Percentiles rank a stretch among this genome's conserved stretches.
These are phyloP conservation scores for Eristalinus sepulchralis DNA, from an alignment of 2,888 invertebrate species.

Conservation along the genomic window DNA sequence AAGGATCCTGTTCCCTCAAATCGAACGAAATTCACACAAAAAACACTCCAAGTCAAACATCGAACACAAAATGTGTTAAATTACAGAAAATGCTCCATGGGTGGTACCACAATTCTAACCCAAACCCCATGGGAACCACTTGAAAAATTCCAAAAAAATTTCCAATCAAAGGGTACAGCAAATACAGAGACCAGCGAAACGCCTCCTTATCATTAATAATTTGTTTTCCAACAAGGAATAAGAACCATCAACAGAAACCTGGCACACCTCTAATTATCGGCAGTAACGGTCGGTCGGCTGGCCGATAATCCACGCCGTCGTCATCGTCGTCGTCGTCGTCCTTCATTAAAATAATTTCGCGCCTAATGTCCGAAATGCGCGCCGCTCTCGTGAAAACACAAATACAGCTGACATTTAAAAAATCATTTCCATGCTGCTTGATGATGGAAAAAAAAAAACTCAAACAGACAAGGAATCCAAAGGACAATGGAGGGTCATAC, in stretches of 20 bases:
- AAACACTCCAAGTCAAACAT: no score
- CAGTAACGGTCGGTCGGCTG: conserved; percentile 54
- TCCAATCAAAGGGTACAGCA: neutral
- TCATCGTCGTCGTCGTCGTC: neutral
- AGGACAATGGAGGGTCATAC: neutral
- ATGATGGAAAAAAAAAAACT: neutral
- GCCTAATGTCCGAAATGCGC: conserved; percentile 61
- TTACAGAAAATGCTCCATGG: neutral
- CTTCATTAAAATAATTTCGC: conserved; percentile 39
- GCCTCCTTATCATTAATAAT: conserved; percentile 20
- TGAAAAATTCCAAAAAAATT: neutral
- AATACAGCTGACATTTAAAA: conserved; percentile 68
- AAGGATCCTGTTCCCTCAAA: no score
- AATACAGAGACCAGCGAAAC: neutral
- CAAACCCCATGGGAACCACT: neutral
- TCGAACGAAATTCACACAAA: no score
- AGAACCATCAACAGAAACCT: neutral
- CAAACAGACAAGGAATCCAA: conserved; percentile 15
- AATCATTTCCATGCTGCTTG: conserved; percentile 63
- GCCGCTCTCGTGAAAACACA: conserved; percentile 23
- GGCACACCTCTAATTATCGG: conserved; percentile 45
- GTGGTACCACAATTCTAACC: neutral
- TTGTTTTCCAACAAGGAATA: neutral
- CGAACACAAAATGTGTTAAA: neutral
- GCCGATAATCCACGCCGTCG: conserved; percentile 2